phyloP scores from a whole-genome alignment of 2,888 invertebrate species.

The Drosophila paramelanica region DNA sequence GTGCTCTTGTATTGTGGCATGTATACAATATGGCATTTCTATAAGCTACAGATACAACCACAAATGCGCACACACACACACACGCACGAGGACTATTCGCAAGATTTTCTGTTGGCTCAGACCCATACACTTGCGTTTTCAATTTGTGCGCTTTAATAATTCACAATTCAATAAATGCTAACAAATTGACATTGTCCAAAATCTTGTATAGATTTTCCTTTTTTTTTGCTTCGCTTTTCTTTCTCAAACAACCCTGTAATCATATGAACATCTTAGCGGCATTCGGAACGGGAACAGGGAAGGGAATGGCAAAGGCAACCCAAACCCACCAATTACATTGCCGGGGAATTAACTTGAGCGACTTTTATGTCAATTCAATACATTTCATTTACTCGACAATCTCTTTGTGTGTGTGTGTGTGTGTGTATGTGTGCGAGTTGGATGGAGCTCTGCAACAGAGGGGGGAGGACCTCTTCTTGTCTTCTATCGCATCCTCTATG shows the following conservation, averaged over 20 bases:
- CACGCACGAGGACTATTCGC: conserved; percentile 10
- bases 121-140: conserved; percentile 63
- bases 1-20: conserved; percentile 33
- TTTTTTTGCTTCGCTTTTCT: conserved; percentile 23
- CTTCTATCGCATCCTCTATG: conserved; percentile 9
- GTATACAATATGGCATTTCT: conserved; percentile 65
- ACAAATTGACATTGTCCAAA: conserved; percentile 82
- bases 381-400: conserved; percentile 74
- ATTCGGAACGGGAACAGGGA: conserved; percentile 3
- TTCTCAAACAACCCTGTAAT: conserved; percentile 57
- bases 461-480: conserved; percentile 8
- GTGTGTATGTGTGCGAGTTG: neutral
- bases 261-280: conserved; percentile 49
- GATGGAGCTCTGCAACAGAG: neutral
- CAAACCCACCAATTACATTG: conserved; percentile 74
- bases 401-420: neutral
- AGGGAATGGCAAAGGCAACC: neutral
- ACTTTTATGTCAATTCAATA: conserved; percentile 81
- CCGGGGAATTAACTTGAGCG: conserved; percentile 78
- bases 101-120: neutral
- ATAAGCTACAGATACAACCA: conserved; percentile 45
- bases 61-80: conserved; percentile 8
- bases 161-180: conserved; percentile 83
- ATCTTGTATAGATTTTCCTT: conserved; percentile 62
- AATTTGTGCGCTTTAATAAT: conserved; percentile 82